Base-by-base conservation (phyloP, 2,797 vertebrate genomes). In the Gorsachius magnificus region DNA sequence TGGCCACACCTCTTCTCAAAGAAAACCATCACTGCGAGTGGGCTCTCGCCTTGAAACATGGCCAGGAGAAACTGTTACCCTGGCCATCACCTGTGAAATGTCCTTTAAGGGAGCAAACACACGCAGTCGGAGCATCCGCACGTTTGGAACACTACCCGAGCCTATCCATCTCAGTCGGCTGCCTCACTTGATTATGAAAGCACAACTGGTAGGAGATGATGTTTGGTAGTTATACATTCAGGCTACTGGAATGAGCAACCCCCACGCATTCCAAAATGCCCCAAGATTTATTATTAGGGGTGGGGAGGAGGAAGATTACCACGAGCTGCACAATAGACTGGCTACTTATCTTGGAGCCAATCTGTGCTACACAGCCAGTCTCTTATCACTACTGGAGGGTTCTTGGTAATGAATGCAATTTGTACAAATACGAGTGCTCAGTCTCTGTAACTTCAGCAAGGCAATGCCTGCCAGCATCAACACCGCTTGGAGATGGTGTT, bases 251-350 rank as follows among this genome's bases (percentile, higher is more conserved):
- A 95, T 11, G 29, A 93, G 65, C 84, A 91, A 87, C 69, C 79
- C 76, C 69, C 76, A 63, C 1, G 3, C 92, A 81, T 95, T 96
- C 95, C 89, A 96, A 97, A 97, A 92, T 79, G 92, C 91, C 90
- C 92, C 58, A 75, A 96, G 96, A 95, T 97, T 96, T 95, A 97
- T 96, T 93, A 95, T 95, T 86, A 96, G 87, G 84, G 68, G 79
- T 11, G 63, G 91, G 54, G 75, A 93, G 69, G 77, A 94, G 48
- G 90, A 92, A 93, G 72, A 92, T 91, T 96, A 92, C 60, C 71
- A 65, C 66, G 21, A 80, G 87, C 92, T 93, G 64, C 81, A 93
- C 88, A 95, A 74, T 22, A 97, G 96, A 92, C 81, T 87, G 92
- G 92, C 93, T 93, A 95, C 95, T 95, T 96, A 86, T 95, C 94